Evolutionary conservation across 2,797 vertebrate genomes (phyloP).

Genomic region (Gadopsis bispinosus): DNA sequence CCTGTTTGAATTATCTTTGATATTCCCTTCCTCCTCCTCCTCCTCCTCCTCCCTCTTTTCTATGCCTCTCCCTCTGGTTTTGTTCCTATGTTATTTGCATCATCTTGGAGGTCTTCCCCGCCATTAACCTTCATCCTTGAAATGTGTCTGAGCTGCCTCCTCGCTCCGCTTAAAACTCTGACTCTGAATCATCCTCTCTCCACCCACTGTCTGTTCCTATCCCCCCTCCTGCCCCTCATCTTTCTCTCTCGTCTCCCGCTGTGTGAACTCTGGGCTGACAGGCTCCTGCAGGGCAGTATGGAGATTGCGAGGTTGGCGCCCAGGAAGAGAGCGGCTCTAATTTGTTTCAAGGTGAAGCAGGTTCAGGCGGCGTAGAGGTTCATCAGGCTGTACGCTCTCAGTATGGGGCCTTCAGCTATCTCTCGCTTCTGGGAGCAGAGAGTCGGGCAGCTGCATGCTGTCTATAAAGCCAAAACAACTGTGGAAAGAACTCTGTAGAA

Average conservation of each 20-base stretch:
- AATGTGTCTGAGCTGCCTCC: conserved; percentile 63
- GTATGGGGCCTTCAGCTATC: conserved; percentile 44
- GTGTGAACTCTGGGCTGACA: conserved; percentile 70
- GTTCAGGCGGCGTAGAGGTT: conserved; percentile 54
- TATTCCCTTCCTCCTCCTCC: background rate
- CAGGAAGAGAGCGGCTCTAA: conserved; percentile 64
- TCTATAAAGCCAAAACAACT: conserved; percentile 74
- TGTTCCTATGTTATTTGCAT: conserved; percentile 54
- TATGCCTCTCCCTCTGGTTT: conserved; percentile 3
- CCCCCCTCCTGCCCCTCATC: conserved; percentile 55
- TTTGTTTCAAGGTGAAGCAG: conserved; percentile 81
- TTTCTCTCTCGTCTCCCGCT: conserved; percentile 52
- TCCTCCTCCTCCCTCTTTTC: background rate
- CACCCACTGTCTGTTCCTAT: conserved; percentile 56
- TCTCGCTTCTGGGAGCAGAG: conserved; percentile 33
- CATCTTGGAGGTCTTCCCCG: conserved; percentile 60
- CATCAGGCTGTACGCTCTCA: conserved; percentile 45
- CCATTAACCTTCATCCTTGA: conserved; percentile 75
- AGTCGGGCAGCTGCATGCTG: conserved; percentile 58
- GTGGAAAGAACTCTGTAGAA: conserved; percentile 69
- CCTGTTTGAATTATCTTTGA: conserved; percentile 43
- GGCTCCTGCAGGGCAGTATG: conserved; percentile 65
- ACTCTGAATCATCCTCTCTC: conserved; percentile 57
- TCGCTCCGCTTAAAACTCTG: conserved; percentile 42
- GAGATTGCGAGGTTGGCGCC: conserved; percentile 59